phyloP scores from a whole-genome alignment of 2,797 vertebrate species.

The Gadopsis bispinosus region DNA sequence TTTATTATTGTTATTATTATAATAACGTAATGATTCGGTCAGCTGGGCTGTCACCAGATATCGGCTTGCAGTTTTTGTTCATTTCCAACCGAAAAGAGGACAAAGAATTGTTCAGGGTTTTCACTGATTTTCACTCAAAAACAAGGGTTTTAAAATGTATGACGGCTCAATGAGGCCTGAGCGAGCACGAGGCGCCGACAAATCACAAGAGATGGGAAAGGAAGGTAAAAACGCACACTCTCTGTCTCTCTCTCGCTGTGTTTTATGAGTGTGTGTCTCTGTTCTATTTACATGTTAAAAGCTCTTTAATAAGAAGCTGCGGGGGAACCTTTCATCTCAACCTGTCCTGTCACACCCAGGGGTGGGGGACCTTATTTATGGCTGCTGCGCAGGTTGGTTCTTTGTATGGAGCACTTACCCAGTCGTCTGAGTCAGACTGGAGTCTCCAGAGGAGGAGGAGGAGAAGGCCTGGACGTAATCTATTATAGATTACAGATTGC shows the following conservation, averaged over 20 bases:
- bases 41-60: no score
- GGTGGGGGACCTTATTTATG: conserved; percentile 80
- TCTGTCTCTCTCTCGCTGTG: conserved; percentile 32
- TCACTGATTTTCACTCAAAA: not conserved
- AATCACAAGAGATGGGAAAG: conserved; percentile 48
- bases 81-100: no score
- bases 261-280: conserved; percentile 84
- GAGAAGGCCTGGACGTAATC: conserved; percentile 37
- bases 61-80: no score
- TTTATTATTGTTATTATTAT: no score
- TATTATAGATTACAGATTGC: conserved; percentile 56
- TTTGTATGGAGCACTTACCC: conserved; percentile 72
- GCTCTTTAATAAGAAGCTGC: conserved; percentile 83
- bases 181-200: conserved; percentile 11
- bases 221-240: conserved; percentile 39
- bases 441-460: conserved; percentile 63
- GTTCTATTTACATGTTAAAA: conserved; percentile 83
- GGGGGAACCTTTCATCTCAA: conserved; percentile 84
- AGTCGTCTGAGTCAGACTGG: conserved; percentile 62
- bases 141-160: not conserved
- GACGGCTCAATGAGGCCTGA: not conserved
- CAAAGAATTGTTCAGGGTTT: no score
- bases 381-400: conserved; percentile 69
- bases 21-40: no score
- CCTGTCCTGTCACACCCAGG: conserved; percentile 74